Evolutionary conservation across 2,113 vertebrate species (phyloP).

Genomic region (Mirza zaza): DNA sequence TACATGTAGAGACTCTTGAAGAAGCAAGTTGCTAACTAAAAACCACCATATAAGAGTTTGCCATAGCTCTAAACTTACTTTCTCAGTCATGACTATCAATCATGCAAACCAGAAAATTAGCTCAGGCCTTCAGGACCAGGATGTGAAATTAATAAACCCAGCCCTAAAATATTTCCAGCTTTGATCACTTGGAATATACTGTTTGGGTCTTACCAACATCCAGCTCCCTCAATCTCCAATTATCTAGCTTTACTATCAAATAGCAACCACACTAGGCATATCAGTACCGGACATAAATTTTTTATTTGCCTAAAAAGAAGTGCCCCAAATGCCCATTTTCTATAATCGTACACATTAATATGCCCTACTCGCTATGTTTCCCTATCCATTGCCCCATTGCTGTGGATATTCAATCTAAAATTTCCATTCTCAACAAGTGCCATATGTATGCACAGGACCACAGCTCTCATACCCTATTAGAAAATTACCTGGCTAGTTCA

Average conservation of each 20-base stretch:
- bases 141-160: not conserved
- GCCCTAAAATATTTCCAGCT: not conserved
- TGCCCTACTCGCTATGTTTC: not conserved
- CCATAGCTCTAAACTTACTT: not conserved
- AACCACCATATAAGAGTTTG: not conserved
- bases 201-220: not conserved
- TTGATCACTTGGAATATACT: not conserved
- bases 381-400: not conserved
- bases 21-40: not conserved
- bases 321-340: not conserved
- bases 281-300: not conserved
- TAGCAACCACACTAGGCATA: not conserved
- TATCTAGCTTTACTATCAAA: not conserved
- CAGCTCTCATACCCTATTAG: not conserved
- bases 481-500: not conserved
- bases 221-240: not conserved
- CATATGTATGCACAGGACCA: not conserved
- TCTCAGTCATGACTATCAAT: not conserved
- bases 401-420: not conserved
- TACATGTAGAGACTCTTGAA: not conserved
- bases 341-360: not conserved
- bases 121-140: not conserved
- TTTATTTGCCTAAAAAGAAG: not conserved
- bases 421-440: not conserved
- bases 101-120: slow-evolving; percentile 11